Evolutionary conservation across 2,113 vertebrate genomes (phyloP), one percentile per base, ranked within the genome.

Genomic region (Calcarius ornatus): DNA sequence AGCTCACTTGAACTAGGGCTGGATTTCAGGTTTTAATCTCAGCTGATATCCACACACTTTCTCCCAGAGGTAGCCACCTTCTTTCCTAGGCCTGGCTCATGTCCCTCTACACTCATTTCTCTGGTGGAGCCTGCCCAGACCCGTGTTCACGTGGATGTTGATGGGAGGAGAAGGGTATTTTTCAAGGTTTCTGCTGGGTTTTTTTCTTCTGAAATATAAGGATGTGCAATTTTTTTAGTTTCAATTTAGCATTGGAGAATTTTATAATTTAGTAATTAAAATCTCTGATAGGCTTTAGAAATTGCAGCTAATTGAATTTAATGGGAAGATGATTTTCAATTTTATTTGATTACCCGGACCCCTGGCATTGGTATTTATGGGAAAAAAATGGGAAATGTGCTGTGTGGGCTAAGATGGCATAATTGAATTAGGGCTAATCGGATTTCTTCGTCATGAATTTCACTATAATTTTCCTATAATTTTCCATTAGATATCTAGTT

Each of bases 221-320:
- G 98, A 99, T 99, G 99, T 98, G 98, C 98, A 98, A 98, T 99
- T 99, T 99, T 98, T 98, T 98, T 97, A 97, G 98, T 99, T 99
- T 99, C 98, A 99, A 99, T 99, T 99, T 99, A 99, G 98, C 99
- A 98, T 99, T 99, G 98, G 99, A 99, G 99, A 99, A 99, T 99
- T 99, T 99, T 99, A 99, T 99, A 99, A 99, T 99, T 99, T 99
- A 99, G 99, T 99, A 99, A 99, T 99, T 99, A 99, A 99, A 99
- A 99, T 99, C 99, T 99, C 99, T 99, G 99, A 99, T 99, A 99
- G 99, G 99, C 99, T 99, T 99, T 99, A 99, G 99, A 99, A 99
- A 99, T 99, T 99, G 99, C 98, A 97, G 98, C 99, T 99, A 99
- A 99, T 99, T 99, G 99, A 99, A 99, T 99, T 99, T 99, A 99